Evolutionary conservation across 2,113 vertebrate genomes (phyloP).

Genomic region (Megalops atlanticus): DNA sequence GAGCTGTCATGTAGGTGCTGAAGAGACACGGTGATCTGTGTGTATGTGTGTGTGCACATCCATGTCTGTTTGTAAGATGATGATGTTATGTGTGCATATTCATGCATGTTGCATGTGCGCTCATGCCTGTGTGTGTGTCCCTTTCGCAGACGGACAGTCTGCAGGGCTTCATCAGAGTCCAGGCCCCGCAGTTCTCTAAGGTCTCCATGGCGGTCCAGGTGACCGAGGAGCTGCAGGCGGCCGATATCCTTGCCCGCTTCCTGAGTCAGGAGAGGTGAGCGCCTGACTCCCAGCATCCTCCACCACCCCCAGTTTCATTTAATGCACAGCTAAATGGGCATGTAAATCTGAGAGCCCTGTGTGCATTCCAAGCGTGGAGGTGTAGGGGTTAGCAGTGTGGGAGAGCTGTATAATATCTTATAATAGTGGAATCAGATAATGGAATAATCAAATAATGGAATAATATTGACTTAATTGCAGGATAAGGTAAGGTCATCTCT

Average conservation of each 20-base stretch:
- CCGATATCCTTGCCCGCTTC: constrained; percentile 88
- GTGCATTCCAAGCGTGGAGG: too few relatives aligned
- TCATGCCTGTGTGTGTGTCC: constrained; percentile 2
- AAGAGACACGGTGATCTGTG: background rate
- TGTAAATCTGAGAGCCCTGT: background rate
- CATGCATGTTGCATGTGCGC: too few relatives aligned
- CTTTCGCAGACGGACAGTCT: constrained; percentile 74
- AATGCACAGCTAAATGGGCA: constrained; percentile 15
- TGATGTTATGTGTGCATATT: background rate
- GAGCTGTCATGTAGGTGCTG: background rate
- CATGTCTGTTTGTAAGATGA: background rate
- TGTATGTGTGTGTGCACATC: background rate
- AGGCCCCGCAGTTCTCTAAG: constrained; percentile 93
- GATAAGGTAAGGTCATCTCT: too few relatives aligned
- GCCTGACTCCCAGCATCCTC: too few relatives aligned
- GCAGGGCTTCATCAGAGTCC: constrained; percentile 89
- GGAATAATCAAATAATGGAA: too few relatives aligned
- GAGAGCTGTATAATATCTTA: too few relatives aligned
- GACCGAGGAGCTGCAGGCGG: constrained; percentile 87
- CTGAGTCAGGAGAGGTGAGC: constrained; percentile 89
- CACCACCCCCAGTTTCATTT: constrained; percentile 10
- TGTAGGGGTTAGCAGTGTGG: too few relatives aligned
- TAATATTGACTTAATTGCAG: too few relatives aligned
- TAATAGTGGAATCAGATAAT: too few relatives aligned
- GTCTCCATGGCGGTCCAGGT: constrained; percentile 96